Base-by-base conservation (phyloP, 2,797 vertebrate genomes). In the Pogoniulus pusillus region DNA sequence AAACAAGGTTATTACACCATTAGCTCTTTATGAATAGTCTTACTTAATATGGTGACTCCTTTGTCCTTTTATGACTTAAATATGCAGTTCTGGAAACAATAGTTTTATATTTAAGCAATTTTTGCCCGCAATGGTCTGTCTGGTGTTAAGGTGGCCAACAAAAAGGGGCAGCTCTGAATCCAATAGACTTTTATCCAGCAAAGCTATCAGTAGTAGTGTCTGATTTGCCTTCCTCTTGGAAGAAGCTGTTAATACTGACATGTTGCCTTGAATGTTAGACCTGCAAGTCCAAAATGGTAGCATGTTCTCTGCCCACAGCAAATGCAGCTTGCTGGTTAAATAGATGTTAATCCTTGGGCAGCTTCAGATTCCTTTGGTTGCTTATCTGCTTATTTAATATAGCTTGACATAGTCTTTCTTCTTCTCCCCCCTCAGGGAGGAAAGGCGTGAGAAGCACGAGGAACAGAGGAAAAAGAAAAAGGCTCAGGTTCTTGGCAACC, bases 391-490 rank as follows among this genome's bases (percentile, higher is more conserved):
- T 77, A 5, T 60, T 37, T 43, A 45, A 49, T 4, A 18, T 27
- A 81, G 89, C 7, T 37, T 91, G 53, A 55, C 55, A 8, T 27
- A 34, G 9, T 94, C 6, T 65, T 6, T 76, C 10, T 81, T 55
- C 10, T 78, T 76, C 81, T 24, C 72, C 54, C 29, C 43, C 54
- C 70, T 51, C 66, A 99, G 99, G 97, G 97, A 97, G 16, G 95
- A 98, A 37, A 96, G 98, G 32, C 97, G 98, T 60, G 96, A 94
- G 20, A 98, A 96, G 80, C 98, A 97, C 0, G 78, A 73, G 10
- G 96, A 98, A 64, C 97, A 93, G 68, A 97, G 98, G 49, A 99
- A 98, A 93, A 97, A 98, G 96, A 99, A 98, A 96, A 99, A 98
- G 71, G 97, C 97, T 63, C 97, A 94, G 30, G n/a, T 97, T 68